phyloP scores from a whole-genome alignment of 2,113 vertebrate genomes.

The Pheucticus melanocephalus region DNA sequence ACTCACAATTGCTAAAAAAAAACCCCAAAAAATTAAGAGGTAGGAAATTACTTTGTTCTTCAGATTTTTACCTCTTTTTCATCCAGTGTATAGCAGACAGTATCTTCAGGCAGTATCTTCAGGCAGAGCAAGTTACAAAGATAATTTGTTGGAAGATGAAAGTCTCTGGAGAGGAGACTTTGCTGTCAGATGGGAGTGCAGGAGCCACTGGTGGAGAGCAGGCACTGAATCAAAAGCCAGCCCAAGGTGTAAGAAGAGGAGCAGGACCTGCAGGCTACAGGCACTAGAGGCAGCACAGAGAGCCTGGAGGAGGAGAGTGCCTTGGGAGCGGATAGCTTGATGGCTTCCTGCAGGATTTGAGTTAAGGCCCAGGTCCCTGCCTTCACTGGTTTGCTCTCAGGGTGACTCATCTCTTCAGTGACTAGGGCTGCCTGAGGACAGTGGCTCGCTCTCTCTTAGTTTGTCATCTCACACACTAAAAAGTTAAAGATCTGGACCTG shows the following conservation, averaged over 20 bases:
- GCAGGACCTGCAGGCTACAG: not conserved
- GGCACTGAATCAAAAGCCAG: not conserved
- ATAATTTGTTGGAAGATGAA: not conserved
- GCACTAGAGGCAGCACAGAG: not conserved
- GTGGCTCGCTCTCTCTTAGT: not conserved
- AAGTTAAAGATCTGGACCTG: not conserved
- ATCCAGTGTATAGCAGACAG: not conserved
- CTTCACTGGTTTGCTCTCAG: not conserved
- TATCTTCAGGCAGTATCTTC: not conserved
- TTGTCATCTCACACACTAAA: not conserved
- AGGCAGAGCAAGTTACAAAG: not conserved
- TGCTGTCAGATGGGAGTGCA: rapidly evolving
- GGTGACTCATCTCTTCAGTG: not conserved
- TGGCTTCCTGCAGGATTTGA: not conserved
- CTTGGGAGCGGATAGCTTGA: not conserved
- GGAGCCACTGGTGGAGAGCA: not conserved
- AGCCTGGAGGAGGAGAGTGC: not conserved
- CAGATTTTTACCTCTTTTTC: not conserved
- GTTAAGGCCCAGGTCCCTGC: not conserved
- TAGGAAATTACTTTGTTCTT: not conserved
- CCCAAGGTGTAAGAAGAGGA: not conserved
- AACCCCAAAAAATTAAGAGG: not conserved
- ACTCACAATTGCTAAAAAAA: not conserved
- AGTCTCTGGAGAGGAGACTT: not conserved
- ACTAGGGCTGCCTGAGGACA: not conserved